Conservation (phyloP, 2,888 invertebrate genomes). For the Hydrotaea cyrtoneurina region DNA sequence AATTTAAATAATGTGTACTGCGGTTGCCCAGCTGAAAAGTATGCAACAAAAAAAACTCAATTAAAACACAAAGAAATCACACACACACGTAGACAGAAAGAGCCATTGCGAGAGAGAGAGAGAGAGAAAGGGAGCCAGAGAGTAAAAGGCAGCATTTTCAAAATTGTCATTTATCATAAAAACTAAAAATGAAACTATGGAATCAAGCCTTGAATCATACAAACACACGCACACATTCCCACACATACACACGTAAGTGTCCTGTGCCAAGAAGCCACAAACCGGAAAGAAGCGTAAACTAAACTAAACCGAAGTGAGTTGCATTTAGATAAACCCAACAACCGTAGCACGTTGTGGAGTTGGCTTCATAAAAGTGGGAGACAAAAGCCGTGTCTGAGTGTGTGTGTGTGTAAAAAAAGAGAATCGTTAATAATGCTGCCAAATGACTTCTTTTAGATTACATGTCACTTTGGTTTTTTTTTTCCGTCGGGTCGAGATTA, state of each 20-base stretch:
- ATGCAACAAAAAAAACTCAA: neutral
- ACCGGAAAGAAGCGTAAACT: neutral
- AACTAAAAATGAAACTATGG: neutral
- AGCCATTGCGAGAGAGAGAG: no score
- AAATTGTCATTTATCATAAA: constrained; percentile 20
- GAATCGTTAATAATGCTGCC: constrained; percentile 4
- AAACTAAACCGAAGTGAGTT: neutral
- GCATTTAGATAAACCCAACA: neutral
- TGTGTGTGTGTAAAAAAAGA: neutral
- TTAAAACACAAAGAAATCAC: neutral
- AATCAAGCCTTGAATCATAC: neutral
- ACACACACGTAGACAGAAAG: neutral
- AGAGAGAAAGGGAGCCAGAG: no score
- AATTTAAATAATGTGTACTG: constrained; percentile 3
- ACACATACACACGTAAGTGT: neutral
- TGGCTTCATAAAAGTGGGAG: neutral
- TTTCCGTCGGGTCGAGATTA: neutral
- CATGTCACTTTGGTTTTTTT: neutral
- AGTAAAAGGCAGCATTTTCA: neutral
- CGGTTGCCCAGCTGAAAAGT: neutral
- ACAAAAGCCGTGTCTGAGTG: no score
- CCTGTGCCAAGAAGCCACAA: neutral
- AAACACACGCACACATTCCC: neutral
- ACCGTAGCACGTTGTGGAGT: neutral
- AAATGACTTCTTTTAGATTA: constrained; percentile 15